A percentile compares a stretch with the other conserved stretches of the same genome.
Conservation (phyloP, 2,888 invertebrate species). For the Zygaena filipendulae region DNA sequence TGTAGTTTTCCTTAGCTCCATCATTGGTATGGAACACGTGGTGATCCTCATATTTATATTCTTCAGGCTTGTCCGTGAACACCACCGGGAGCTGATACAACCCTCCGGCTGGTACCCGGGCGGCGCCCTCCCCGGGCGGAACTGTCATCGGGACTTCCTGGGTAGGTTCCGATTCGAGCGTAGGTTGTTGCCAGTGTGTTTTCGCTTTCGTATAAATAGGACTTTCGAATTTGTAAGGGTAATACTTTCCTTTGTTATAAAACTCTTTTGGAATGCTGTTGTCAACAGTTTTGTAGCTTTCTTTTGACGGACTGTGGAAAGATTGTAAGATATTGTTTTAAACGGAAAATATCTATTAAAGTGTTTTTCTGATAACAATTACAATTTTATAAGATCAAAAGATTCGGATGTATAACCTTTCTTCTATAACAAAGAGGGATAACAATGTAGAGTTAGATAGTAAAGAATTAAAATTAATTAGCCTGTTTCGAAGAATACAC, state of each 20-base stretch:
- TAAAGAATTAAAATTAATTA: no score
- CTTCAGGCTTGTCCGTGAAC: slow-evolving; percentile 40
- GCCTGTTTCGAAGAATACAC: no score
- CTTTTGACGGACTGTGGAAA: slow-evolving; percentile 27
- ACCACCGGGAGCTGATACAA: slow-evolving; percentile 38
- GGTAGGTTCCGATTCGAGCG: slow-evolving; percentile 36
- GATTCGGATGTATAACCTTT: no score
- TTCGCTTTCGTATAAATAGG: slow-evolving; percentile 25
- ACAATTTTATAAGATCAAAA: no score
- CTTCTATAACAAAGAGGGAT: no score
- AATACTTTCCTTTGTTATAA: slow-evolving; percentile 25
- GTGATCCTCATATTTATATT: no score
- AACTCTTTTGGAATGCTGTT: slow-evolving; percentile 26
- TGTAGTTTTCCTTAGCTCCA: slow-evolving; percentile 25
- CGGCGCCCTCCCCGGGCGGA: no score
- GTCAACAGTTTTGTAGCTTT: slow-evolving; percentile 22
- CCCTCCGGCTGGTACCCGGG: slow-evolving; percentile 38
- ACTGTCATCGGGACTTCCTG: slow-evolving; percentile 30
- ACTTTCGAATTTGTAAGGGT: slow-evolving; percentile 40
- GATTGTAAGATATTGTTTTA: neutral
- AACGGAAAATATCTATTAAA: no score
- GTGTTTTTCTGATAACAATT: no score
- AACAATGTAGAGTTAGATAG: no score
- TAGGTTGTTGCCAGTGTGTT: slow-evolving; percentile 25
- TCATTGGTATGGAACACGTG: no score